Conservation (phyloP, 2,797 vertebrate species). For the Hafferia zeledoni region DNA sequence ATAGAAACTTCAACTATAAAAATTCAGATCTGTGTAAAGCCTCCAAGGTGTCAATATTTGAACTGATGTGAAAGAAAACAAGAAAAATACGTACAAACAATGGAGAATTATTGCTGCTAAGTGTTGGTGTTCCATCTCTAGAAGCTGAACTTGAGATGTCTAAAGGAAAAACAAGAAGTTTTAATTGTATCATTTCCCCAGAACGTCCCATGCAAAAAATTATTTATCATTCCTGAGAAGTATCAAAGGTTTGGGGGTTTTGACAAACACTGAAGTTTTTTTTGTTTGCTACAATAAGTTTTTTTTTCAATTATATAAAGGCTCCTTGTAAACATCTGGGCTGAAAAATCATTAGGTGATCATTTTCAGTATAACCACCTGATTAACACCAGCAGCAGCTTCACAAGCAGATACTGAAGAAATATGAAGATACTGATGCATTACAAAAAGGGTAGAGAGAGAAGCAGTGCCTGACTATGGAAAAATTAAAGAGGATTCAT, state of each 20-base stretch:
- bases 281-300: background rate
- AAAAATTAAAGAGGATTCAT: background rate
- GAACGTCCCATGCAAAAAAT: background rate
- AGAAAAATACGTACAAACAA: conserved; percentile 75
- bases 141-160: conserved; percentile 75
- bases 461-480: background rate
- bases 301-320: background rate
- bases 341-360: background rate
- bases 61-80: background rate
- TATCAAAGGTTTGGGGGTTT: background rate
- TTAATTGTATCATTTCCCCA: background rate
- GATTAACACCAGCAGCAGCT: background rate
- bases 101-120: conserved; percentile 74
- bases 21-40: background rate
- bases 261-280: background rate
- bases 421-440: background rate
- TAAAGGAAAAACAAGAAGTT: conserved; percentile 67
- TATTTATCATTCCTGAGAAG: background rate
- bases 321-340: background rate
- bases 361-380: background rate
- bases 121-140: conserved; percentile 74
- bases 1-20: background rate
- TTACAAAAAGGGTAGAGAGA: background rate
- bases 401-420: background rate
- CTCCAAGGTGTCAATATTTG: background rate